Percentiles rank a stretch among this genome's conserved stretches.
These are phyloP conservation scores for Aporophyla nigra DNA, from an alignment of 2,888 invertebrate species.

Conservation along the genomic window DNA sequence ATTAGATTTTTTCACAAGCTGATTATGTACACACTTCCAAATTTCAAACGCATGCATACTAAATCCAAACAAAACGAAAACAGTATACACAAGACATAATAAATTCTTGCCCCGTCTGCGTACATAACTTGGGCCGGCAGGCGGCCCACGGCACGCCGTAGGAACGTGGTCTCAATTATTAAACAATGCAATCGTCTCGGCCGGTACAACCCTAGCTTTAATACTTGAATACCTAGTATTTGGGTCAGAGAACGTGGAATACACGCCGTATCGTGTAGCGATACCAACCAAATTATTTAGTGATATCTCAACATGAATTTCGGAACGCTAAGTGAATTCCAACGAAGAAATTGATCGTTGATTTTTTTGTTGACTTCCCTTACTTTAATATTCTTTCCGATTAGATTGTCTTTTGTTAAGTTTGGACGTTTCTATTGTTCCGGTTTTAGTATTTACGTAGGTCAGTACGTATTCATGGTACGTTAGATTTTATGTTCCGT, in stretches of 20 bases:
- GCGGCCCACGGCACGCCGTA: conserved; percentile 67
- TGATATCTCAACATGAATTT: conserved; percentile 70
- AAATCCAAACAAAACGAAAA: conserved; percentile 25
- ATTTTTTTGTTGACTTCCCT: conserved; percentile 36
- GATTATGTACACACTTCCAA: background rate
- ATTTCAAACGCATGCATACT: conserved; percentile 16
- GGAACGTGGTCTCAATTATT: conserved; percentile 87
- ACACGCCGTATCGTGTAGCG: conserved; percentile 64
- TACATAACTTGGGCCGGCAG: conserved; percentile 65
- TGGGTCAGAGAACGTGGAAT: conserved; percentile 82
- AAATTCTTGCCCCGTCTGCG: conserved; percentile 46
- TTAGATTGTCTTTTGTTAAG: conserved; percentile 43
- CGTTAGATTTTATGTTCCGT: conserved; percentile 42
- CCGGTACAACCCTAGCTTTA: conserved; percentile 83
- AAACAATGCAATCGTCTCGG: conserved; percentile 87
- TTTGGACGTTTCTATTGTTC: background rate
- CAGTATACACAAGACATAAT: conserved; percentile 28
- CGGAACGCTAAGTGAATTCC: conserved; percentile 63
- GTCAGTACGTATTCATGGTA: conserved; percentile 52
- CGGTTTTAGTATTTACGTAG: conserved; percentile 26
- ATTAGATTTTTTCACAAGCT: background rate
- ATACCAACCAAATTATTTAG: conserved; percentile 76
- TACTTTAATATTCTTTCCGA: conserved; percentile 35
- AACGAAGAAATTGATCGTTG: conserved; percentile 25
- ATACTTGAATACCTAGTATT: conserved; percentile 88